Evolutionary conservation across 2,888 invertebrate genomes (phyloP).

Genomic region (Pachycephus smyrnensis): DNA sequence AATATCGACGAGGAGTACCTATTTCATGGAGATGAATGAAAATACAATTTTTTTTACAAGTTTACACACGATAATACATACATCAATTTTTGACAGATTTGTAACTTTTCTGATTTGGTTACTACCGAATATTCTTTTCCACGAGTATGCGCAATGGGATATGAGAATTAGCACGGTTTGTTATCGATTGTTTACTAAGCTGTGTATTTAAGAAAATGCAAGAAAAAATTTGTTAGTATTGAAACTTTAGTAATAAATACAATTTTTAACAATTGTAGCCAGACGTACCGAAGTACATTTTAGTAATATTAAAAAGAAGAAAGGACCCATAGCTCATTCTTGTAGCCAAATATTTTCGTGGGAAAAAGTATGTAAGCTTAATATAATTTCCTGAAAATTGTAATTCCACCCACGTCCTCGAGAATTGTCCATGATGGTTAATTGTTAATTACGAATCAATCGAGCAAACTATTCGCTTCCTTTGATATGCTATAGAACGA

Average conservation of each 20-base stretch:
- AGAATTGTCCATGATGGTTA: background rate
- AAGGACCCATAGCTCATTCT: background rate
- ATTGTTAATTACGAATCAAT: background rate
- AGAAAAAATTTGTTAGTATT: background rate
- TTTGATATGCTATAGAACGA: background rate
- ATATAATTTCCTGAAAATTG: background rate
- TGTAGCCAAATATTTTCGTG: background rate
- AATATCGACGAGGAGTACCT: constrained; percentile 28
- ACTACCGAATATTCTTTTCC: background rate
- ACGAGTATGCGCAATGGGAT: background rate
- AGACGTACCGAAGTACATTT: background rate
- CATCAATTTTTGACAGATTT: constrained; percentile 18
- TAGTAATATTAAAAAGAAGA: background rate
- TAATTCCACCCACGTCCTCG: background rate
- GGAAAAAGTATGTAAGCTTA: background rate
- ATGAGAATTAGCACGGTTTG: background rate
- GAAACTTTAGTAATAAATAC: background rate
- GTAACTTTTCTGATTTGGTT: background rate
- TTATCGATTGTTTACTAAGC: background rate
- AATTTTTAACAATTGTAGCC: background rate
- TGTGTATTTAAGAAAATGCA: background rate
- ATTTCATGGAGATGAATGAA: constrained; percentile 21
- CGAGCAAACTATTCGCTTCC: background rate
- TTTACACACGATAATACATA: constrained; percentile 30
- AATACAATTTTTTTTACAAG: constrained; percentile 38